Evolutionary conservation across 2,888 invertebrate species (phyloP), one percentile per base, ranked within the genome.

Genomic region (Alsophila aescularia): DNA sequence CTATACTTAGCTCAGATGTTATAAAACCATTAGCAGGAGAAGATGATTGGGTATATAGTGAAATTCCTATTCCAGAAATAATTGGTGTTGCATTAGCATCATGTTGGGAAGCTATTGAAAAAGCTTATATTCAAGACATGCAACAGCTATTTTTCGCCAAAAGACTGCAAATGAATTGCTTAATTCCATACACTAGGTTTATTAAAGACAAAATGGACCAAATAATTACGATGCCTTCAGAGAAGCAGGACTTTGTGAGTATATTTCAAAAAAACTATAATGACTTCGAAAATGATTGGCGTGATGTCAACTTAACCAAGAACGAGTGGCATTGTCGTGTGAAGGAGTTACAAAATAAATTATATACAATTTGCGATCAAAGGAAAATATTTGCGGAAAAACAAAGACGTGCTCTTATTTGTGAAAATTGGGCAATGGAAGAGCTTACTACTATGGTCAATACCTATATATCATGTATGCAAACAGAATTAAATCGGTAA

Each of bases 401-500:
- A 45, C 92, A 93, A 70, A 86, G 93, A 37, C 79, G 77, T 18
- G 71, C 83, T 8, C 80, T 94, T 21, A 92, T 94, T 36, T 67
- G 67, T 44, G 92, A 94, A 52, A 90, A 93, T 58, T 95, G 94
- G 95, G 74, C 93, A 0, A 78, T 90, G 60, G 86, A 86, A 55
- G 93, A 94, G 69, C 73, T 93, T 5, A 86, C 87, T 13, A 82
- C 92, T 40, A 79, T 94, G 66, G 82, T 83, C 1, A 94, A 94
- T 67, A 85, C 92, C 21, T 94, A 92, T 62, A 83, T 93, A 39
- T 92, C 87, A 1, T 90, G 92, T 37, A 84, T 94, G 81, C 94
- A 94, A 74, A 69, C 92, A n/a, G 95, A 95, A 81, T 43, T 93
- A 9, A 94, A 94, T 69, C 86, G 94, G 89, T 82, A 79, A 83